These are phyloP conservation scores for Hylaeus anthracinus DNA, from an alignment of 1,140 invertebrate species.

Conservation along the genomic window DNA sequence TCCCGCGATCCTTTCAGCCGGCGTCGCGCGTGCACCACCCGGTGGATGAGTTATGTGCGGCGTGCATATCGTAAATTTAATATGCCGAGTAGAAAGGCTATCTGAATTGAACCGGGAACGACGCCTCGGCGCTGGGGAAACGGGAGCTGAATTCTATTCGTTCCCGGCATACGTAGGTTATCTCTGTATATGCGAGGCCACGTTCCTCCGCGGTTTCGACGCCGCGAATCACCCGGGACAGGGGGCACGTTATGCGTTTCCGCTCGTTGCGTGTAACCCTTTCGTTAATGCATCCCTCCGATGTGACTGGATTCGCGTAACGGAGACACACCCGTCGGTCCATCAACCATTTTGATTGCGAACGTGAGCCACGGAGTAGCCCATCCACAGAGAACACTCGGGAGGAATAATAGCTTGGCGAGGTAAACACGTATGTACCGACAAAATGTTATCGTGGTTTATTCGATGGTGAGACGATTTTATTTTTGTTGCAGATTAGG, in stretches of 20 bases:
- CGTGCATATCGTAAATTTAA: slow-evolving; percentile 71
- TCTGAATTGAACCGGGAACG: slow-evolving; percentile 70
- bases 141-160: slow-evolving; percentile 68
- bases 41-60: slow-evolving; percentile 64
- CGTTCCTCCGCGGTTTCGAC: slow-evolving; percentile 48
- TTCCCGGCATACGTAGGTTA: slow-evolving; percentile 57
- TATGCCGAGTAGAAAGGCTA: slow-evolving; percentile 67
- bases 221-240: background rate
- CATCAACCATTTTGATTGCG: no score
- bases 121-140: slow-evolving; percentile 39
- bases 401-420: no score
- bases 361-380: no score
- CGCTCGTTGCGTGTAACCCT: slow-evolving; percentile 18
- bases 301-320: background rate
- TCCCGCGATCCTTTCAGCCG: slow-evolving; percentile 42
- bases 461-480: no score
- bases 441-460: no score
- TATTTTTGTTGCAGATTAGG: no score
- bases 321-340: background rate
- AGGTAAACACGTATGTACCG: no score
- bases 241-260: background rate
- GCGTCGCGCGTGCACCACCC: slow-evolving; percentile 40
- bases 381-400: no score
- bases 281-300: slow-evolving; percentile 24
- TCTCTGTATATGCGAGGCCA: slow-evolving; percentile 39